Evolutionary conservation across 2,113 vertebrate genomes (phyloP).

Genomic region (Tragelaphus strepsiceros): DNA sequence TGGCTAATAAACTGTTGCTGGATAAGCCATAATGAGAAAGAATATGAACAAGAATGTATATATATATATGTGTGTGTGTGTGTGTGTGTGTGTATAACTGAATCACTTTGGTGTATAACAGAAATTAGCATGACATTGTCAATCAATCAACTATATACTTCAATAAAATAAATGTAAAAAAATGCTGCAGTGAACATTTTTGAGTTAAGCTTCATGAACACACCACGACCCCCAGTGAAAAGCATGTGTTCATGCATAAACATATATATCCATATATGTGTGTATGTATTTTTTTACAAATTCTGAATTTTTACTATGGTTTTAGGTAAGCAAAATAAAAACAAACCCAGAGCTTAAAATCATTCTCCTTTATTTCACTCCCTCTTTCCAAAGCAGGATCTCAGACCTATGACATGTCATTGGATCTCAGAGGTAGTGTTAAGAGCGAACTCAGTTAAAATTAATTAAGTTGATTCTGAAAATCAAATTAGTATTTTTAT

Average conservation of each 20-base stretch:
- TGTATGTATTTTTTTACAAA: neutral
- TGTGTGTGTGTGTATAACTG: neutral
- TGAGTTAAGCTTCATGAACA: neutral
- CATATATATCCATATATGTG: too few relatives aligned
- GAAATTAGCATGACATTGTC: neutral
- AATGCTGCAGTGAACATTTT: neutral
- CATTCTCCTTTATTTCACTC: neutral
- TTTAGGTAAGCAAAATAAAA: neutral
- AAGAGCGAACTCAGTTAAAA: neutral
- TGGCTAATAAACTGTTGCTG: neutral
- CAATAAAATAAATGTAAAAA: neutral
- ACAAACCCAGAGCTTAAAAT: neutral
- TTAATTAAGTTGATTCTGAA: neutral
- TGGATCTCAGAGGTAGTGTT: neutral
- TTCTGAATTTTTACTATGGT: neutral
- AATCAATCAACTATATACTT: neutral
- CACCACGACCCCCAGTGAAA: neutral
- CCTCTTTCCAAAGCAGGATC: neutral
- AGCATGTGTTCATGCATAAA: neutral
- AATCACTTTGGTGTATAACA: neutral
- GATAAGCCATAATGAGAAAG: neutral
- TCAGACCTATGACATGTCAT: neutral
- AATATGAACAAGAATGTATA: neutral
- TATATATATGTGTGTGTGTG: fast-evolving
- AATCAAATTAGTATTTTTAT: neutral